Evolutionary conservation across 1,140 invertebrate genomes (phyloP).

Genomic region (Platorchestia sp.): DNA sequence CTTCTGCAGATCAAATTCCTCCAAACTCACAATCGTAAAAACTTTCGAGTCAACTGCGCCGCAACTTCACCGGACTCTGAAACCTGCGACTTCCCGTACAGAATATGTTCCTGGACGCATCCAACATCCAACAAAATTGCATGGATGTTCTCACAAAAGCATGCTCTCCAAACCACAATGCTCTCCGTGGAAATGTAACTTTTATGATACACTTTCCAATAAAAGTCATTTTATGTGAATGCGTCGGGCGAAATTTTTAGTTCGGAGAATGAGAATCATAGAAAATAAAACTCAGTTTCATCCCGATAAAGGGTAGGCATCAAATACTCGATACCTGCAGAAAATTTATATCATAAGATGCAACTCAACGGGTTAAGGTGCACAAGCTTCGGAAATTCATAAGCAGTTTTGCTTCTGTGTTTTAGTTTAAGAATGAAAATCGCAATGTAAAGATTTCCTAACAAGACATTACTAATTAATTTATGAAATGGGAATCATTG

Average conservation of each 20-base stretch:
- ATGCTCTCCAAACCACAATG: not conserved
- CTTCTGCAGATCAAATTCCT: constrained; percentile 23
- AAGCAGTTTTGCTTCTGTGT: too few relatives aligned
- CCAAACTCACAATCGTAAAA: constrained; percentile 45
- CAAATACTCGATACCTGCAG: too few relatives aligned
- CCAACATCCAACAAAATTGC: not conserved
- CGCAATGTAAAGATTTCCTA: too few relatives aligned
- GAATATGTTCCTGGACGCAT: not conserved
- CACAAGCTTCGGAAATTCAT: too few relatives aligned
- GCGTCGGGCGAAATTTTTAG: not conserved
- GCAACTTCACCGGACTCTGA: not conserved
- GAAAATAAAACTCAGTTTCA: not conserved
- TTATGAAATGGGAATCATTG: too few relatives aligned
- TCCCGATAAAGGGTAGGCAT: too few relatives aligned
- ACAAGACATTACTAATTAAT: too few relatives aligned
- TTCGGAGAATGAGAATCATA: not conserved
- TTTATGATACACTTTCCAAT: not conserved
- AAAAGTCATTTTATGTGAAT: not conserved
- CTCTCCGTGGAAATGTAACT: not conserved
- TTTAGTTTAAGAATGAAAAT: too few relatives aligned
- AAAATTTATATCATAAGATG: too few relatives aligned
- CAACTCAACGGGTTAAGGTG: too few relatives aligned
- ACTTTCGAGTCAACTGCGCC: constrained; percentile 32
- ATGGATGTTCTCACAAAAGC: not conserved
- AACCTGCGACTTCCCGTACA: not conserved